Evolutionary conservation across 2,888 invertebrate genomes (phyloP), one percentile per base, ranked within the genome.

Genomic region (Adelognathus sp.): DNA sequence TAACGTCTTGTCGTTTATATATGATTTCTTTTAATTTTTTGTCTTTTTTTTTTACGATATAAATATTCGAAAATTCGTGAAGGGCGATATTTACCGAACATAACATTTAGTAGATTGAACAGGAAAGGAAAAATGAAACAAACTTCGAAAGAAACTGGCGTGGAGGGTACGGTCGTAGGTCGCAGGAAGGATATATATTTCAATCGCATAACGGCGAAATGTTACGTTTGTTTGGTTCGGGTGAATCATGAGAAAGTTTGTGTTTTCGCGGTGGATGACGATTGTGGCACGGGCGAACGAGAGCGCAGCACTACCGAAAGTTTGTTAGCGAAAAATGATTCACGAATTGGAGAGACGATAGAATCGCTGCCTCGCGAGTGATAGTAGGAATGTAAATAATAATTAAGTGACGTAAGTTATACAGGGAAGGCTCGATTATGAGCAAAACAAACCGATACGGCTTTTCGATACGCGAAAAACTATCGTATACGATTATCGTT

Each of bases 351-450:
- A 31, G n/a, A 64, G 36, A 39, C 50, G 29, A 44, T 52, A 71
- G 50, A 71, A 52, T 66, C 52, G 54, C 39, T 77, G 67, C 39
- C 77, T 58, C 56, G 77, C 73, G 73, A 73, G 73, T 77, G 77
- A 73, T 77, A 69, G 61, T 73, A 77, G 67, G 46, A n/a, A 56
- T 77, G 77, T 77, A 77, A 77, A 77, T 77, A 77, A 63, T 69
- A 50, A 50, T 61, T 73, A 39, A 73, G 61, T 52, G 33, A 16
- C 73, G 50, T 69, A 73, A 73, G 54, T 63, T 73, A 66, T 66
- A 31, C 50, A 66, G 56, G 70, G 60, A 27, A 56, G 72, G 46
- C 60, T 72, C 67, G 73, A 67, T 31, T 67, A 67, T 27, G 61
- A 33, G 61, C 36, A 61, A 54, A 61, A 21, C 9, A 31, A 31